These are phyloP conservation scores for Corythaeola cristata DNA, from an alignment of 2,113 vertebrate species.

Conservation along the genomic window DNA sequence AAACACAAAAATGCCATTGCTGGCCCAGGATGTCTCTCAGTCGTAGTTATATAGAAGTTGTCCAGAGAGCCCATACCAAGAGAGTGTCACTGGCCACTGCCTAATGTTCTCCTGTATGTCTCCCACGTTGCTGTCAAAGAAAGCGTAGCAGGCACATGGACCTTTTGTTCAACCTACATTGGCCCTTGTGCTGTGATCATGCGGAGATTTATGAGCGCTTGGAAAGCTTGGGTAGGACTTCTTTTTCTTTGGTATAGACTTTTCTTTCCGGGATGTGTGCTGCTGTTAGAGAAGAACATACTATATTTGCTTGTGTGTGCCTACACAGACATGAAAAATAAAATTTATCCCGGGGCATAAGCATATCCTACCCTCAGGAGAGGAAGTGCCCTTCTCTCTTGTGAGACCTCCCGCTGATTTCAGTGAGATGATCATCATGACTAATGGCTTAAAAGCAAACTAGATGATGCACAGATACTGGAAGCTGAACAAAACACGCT, in stretches of 20 bases:
- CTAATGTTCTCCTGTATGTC: background rate
- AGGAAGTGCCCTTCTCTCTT: background rate
- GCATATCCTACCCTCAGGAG: background rate
- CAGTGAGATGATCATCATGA: background rate
- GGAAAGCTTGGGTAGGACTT: background rate
- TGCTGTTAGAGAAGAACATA: background rate
- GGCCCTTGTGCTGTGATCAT: background rate
- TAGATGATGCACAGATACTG: background rate
- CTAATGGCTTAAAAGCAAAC: background rate
- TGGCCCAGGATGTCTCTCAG: background rate
- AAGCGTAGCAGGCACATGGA: background rate
- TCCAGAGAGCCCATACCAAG: background rate
- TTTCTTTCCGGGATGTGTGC: background rate
- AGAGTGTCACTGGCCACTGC: background rate
- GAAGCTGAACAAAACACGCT: background rate
- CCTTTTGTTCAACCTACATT: background rate
- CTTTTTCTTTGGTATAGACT: background rate
- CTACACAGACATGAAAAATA: background rate
- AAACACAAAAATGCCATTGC: background rate
- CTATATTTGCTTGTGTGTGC: background rate
- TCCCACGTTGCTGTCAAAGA: background rate
- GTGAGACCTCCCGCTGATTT: background rate
- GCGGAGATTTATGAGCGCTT: background rate
- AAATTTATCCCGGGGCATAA: background rate
- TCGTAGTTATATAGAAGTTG: background rate